Evolutionary conservation across 1,140 invertebrate genomes (phyloP), one percentile per base, ranked within the genome.

Genomic region (Nasonia vitripennis): DNA sequence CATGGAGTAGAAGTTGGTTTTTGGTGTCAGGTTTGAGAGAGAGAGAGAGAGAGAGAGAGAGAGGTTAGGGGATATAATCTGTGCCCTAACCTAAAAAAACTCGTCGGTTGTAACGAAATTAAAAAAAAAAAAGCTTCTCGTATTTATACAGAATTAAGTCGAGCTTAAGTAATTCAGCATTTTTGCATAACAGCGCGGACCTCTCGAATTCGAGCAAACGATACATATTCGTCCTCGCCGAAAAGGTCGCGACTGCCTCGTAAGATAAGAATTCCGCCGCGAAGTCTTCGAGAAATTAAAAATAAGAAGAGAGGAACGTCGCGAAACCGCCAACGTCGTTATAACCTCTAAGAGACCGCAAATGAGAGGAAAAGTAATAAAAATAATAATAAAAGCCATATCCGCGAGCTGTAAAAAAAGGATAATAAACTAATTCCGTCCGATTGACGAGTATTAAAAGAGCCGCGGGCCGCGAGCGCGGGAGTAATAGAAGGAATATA

Each of bases 361-460:
- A 68, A 45, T 23, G 14, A 79, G 17, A 37, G 41, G 27, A 45
- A 51, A 37, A 12, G 11, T n/a, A n/a, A n/a, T n/a, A n/a, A 10
- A 1, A 55, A 34, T 10, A 68, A 31, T 37, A 17, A 45, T 37
- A 68, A 14, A n/a, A 68, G 17, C 34, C 34, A 67, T n/a, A 67
- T 27, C 27, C 27, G 27, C 27, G 27, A 27, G 27, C 27, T 27
- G 27, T 27, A 27, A 31, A 41, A 45, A 75, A 45, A 37, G 7
- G 23, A 31, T 4, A 5, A 6, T 12, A 55, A 81, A 75, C 9
- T 75, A 74, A 85, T 75, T 84, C 12, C 68, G 27, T 2, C 2
- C 71, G 73, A 85, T 85, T 85, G 71, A 85, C 78, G 7, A 51
- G n/a, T 70, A 81, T 85, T 81, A 81, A 81, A 81, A 68, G 51